Conservation (phyloP, 2,797 vertebrate genomes). For the Tangara arthus region DNA sequence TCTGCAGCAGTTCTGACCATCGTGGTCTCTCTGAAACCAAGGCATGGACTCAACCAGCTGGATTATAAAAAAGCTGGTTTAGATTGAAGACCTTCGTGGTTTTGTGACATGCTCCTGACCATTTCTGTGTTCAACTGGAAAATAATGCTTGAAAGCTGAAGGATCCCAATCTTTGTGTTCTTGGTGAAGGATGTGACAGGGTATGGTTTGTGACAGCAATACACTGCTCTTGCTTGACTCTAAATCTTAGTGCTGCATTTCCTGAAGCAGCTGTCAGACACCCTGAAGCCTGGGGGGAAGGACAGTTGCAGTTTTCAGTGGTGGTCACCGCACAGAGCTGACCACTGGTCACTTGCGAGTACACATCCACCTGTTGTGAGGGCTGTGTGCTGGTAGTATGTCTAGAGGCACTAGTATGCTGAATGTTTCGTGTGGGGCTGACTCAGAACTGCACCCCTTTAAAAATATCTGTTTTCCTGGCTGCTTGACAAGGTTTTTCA, state of each 20-base stretch:
- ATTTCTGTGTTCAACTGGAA: neutral
- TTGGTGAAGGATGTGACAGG: neutral
- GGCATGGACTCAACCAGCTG: neutral
- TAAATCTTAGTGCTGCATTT: neutral
- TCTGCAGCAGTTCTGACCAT: neutral
- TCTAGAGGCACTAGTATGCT: neutral
- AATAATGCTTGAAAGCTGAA: neutral
- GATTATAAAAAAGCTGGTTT: neutral
- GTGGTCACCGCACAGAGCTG: neutral
- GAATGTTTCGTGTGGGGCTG: fast-evolving
- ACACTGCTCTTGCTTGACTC: neutral
- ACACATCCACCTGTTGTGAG: neutral
- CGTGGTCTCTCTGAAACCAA: neutral
- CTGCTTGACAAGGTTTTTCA: neutral
- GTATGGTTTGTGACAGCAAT: neutral
- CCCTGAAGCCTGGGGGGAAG: neutral
- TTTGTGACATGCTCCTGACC: neutral
- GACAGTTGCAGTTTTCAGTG: neutral
- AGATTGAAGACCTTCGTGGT: neutral
- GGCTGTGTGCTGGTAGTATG: fast-evolving
- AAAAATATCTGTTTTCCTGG: neutral
- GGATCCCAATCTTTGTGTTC: neutral
- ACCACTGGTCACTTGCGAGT: neutral
- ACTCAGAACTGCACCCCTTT: neutral
- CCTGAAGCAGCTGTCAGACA: neutral